Conservation (phyloP, 2,888 invertebrate genomes). For the Hypsopygia costalis region DNA sequence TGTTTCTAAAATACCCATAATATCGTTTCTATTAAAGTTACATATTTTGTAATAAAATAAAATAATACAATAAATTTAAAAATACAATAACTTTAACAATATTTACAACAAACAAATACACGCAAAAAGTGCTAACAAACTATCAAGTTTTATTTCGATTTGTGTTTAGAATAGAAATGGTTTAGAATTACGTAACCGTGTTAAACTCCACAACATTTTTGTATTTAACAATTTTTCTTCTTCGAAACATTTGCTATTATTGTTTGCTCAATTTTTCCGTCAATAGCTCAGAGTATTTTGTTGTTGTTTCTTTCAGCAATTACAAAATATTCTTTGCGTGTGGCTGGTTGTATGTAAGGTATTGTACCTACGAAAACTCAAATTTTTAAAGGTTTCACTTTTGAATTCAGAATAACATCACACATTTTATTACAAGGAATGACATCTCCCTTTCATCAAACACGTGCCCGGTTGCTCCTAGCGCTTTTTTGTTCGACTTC, state of each 20-base stretch:
- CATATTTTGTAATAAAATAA: too few species aligned
- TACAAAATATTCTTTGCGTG: slow-evolving; percentile 92
- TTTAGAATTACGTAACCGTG: too few species aligned
- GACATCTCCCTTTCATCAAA: slow-evolving; percentile 50
- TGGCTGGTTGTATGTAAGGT: slow-evolving; percentile 93
- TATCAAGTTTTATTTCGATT: too few species aligned
- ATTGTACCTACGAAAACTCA: slow-evolving; percentile 73
- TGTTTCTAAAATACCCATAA: too few species aligned
- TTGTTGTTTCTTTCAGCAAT: slow-evolving; percentile 85
- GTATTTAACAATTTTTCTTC: not conserved
- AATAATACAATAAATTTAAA: too few species aligned
- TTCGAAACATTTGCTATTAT: slow-evolving; percentile 6
- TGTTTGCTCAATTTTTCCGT: slow-evolving; percentile 19
- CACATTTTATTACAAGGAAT: slow-evolving; percentile 61
- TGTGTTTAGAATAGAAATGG: too few species aligned
- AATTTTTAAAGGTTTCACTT: slow-evolving; percentile 62
- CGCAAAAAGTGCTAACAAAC: too few species aligned
- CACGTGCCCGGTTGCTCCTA: slow-evolving; percentile 37
- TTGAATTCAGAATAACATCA: slow-evolving; percentile 64
- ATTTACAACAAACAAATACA: too few species aligned
- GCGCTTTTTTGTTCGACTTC: slow-evolving; percentile 25
- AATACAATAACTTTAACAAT: too few species aligned
- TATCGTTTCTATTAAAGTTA: too few species aligned
- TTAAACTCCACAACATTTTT: too few species aligned
- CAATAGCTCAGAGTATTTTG: slow-evolving; percentile 74